These are phyloP conservation scores for Sipha flava DNA, from an alignment of 1,140 invertebrate species.

Conservation along the genomic window DNA sequence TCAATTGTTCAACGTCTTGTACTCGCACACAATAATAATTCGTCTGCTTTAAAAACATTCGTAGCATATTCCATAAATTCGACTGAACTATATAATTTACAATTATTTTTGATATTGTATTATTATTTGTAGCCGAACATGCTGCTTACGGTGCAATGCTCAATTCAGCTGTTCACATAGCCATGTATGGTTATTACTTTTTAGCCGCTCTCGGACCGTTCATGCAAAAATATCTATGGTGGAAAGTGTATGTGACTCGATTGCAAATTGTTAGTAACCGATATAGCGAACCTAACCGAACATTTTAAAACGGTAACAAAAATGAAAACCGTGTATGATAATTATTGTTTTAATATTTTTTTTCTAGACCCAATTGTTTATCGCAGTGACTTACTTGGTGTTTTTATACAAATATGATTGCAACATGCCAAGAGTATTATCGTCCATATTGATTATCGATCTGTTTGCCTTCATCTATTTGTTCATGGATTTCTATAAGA, in stretches of 20 bases:
- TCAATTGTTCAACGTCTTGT: too few relatives aligned
- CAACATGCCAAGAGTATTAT: not conserved
- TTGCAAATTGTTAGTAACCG: conserved; percentile 55
- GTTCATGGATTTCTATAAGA: not conserved
- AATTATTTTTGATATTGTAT: too few relatives aligned
- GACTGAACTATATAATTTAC: too few relatives aligned
- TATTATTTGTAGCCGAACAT: conserved; percentile 39
- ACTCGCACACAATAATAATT: too few relatives aligned
- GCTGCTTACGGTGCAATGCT: conserved; percentile 50
- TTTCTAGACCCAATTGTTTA: not conserved
- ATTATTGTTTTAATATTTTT: not conserved
- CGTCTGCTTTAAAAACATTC: too few relatives aligned
- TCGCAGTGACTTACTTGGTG: not conserved
- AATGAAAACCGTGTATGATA: not conserved
- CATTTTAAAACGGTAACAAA: not conserved
- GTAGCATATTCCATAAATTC: too few relatives aligned
- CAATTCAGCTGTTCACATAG: conserved; percentile 53
- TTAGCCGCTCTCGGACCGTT: conserved; percentile 58
- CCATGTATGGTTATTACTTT: conserved; percentile 45
- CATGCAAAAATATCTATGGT: conserved; percentile 64
- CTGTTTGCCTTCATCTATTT: not conserved
- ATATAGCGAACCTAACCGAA: not conserved
- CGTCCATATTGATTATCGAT: not conserved
- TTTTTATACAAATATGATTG: not conserved
- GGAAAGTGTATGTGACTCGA: conserved; percentile 51